Evolutionary conservation across 2,113 vertebrate genomes (phyloP), one percentile per base, ranked within the genome.

Genomic region (Chionis minor): DNA sequence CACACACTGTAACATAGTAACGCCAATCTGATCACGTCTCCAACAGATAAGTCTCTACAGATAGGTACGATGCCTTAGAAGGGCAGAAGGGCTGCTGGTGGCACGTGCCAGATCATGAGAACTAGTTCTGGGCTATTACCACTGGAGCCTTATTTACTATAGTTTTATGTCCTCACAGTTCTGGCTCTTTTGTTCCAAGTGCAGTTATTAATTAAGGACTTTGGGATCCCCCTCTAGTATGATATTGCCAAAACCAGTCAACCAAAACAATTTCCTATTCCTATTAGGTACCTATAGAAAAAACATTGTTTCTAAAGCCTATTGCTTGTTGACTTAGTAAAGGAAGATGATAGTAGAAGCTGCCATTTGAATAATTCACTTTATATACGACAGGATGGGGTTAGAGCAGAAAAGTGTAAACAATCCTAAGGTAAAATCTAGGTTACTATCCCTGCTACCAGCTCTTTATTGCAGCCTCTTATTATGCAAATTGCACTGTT

Each of bases 401-500:
- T 82, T 88, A 62, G 66, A 92, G 45, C 32, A 93, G 66, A 80
- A 72, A 91, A 82, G 8, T 78, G 59, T 88, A 96, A 94, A 94
- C 81, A 95, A 52, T 72, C 81, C 33, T 82, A n/a, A 93, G 66
- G 87, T 94, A 96, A 96, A 94, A 93, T 91, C 74, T 93, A 65
- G 78, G 90, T 90, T 94, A 95, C 93, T 93, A 82, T 62, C 74
- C 74, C 17, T 72, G 66, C 70, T 77, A 88, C 87, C 58, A 80
- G 62, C 78, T 86, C 94, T 90, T 88, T 77, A 66, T 27, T 86
- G 67, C 62, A 96, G 70, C 17, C 52, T 79, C 85, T 95, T 94
- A 94, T 85, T 96, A 94, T 96, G 93, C 85, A 95, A 97, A 97
- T 88, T n/a, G 9, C 63, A 38, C 78, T 62, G 66, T 90, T 95